Evolutionary conservation across 92 coral and sea anemone genomes (phyloP), one percentile per base, ranked within the genome.

Genomic region (Hydrozoanthus gracilis): DNA sequence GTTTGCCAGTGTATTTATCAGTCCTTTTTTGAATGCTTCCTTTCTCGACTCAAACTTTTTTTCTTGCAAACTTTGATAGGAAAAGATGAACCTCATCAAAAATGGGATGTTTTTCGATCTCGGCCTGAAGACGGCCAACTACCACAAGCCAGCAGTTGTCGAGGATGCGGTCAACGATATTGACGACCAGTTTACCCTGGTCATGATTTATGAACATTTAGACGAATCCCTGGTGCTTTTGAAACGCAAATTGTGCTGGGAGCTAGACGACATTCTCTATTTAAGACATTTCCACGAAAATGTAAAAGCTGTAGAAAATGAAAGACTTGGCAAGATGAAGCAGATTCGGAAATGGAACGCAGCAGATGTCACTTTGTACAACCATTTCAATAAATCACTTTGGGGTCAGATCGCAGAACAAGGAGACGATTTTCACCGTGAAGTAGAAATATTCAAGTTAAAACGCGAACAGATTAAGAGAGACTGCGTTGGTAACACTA

Each of bases 31-130:
- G 44, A 8, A 17, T 27, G 0, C 64, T 11, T 11, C 64, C 64
- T 11, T 58, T 58, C 8, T 9, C 7, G 1, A 46, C 44, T 62
- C 45, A 45, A 51, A 14, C 44, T n/a, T 35, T 5, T 77, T 77
- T 12, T 61, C 12, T 60, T 48, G 8, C 27, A 79, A 12, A 10
- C 56, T 80, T 82, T 44, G 45, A 55, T 61, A 96, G 99, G 99
- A 95, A 48, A 83, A 91, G 54, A 88, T 96, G 72, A 96, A 96
- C 70, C 93, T 96, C 3, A 91, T 96, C 60, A 96, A 94, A 79
- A 96, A 95, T 76, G 96, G 99, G 14, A 96, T 96, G 99, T 96
- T 96, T 76, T 96, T 96, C 61, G 99, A 96, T 47, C 98, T 96
- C 54, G 99, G 99, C 11, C 90, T 96, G 10, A 95, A 91, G 47